Evolutionary conservation across 2,113 vertebrate genomes (phyloP).

Genomic region (Pluvianellus socialis): DNA sequence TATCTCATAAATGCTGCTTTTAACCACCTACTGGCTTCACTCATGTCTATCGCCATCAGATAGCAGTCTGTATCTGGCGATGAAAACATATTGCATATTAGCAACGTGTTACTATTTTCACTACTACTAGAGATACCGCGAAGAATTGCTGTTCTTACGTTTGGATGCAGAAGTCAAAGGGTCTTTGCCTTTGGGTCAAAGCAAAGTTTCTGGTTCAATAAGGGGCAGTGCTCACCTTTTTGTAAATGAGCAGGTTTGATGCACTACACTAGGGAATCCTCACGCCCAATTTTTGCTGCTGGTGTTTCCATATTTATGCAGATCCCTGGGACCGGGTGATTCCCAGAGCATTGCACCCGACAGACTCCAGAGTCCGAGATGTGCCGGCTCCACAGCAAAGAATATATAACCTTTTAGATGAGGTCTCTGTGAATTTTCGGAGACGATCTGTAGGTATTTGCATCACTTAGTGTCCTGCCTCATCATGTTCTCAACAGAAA

Average conservation of each 20-base stretch:
- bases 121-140: not conserved
- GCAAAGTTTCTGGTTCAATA: accelerated
- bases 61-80: not conserved
- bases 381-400: not conserved
- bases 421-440: not conserved
- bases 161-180: not conserved
- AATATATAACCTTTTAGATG: not conserved
- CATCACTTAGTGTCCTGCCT: not conserved
- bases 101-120: not conserved
- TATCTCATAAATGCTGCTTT: not conserved
- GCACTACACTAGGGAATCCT: not conserved
- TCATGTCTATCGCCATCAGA: not conserved
- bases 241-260: not conserved
- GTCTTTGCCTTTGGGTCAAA: not conserved
- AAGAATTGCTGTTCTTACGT: not conserved
- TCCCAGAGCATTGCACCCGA: not conserved
- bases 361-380: too few relatives aligned
- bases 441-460: not conserved
- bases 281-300: not conserved
- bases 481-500: not conserved
- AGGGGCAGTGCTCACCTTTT: not conserved
- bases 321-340: not conserved
- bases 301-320: not conserved
- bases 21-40: not conserved
- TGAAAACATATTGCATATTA: not conserved